Evolutionary conservation across 2,888 invertebrate species (phyloP).

Genomic region (Torymus tubicola): DNA sequence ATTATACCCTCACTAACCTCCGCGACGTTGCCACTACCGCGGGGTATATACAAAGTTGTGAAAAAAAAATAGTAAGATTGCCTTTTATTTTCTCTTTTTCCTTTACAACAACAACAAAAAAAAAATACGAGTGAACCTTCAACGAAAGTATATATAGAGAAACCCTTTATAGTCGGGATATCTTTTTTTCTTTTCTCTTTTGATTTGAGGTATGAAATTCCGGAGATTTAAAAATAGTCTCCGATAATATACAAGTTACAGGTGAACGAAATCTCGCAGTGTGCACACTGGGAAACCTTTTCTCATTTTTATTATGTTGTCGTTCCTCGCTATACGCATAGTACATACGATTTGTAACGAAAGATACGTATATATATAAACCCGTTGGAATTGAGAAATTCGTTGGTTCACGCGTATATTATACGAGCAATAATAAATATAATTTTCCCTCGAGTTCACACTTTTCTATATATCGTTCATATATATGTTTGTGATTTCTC

Average conservation of each 20-base stretch:
- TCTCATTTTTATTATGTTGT: not conserved
- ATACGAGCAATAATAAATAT: slow-evolving; percentile 40
- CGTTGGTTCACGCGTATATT: slow-evolving; percentile 6
- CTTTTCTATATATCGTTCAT: not conserved
- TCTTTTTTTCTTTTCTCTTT: not conserved
- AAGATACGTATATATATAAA: not conserved
- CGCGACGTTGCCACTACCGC: too few species aligned
- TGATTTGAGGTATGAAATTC: slow-evolving; percentile 23
- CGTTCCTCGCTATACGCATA: not conserved
- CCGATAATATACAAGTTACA: not conserved
- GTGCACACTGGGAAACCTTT: not conserved
- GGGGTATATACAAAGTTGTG: too few species aligned
- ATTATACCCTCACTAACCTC: too few species aligned
- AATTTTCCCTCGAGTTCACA: slow-evolving; percentile 8
- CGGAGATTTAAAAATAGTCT: not conserved
- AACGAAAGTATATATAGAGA: not conserved
- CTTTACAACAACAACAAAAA: too few species aligned
- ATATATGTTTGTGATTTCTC: not conserved
- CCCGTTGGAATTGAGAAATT: slow-evolving; percentile 31
- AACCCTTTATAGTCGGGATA: slow-evolving; percentile 11
- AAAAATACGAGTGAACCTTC: not conserved
- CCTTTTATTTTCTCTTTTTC: too few species aligned
- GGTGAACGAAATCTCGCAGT: not conserved
- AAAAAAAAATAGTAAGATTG: too few species aligned
- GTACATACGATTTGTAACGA: not conserved